These are phyloP conservation scores for Mesorhabditis belari DNA, from an alignment of 2,888 invertebrate genomes.

Conservation along the genomic window DNA sequence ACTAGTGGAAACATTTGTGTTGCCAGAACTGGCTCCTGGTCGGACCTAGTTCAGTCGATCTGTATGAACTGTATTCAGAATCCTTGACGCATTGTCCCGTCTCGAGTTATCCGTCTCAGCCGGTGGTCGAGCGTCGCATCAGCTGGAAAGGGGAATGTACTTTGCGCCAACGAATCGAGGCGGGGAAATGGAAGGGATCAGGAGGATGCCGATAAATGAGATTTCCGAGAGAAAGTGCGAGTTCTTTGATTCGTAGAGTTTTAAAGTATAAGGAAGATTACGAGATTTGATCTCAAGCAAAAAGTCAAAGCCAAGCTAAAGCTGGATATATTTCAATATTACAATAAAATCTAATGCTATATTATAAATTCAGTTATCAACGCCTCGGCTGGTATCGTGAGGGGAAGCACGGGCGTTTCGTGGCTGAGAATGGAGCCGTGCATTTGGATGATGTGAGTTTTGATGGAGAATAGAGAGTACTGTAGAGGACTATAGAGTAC, in stretches of 20 bases:
- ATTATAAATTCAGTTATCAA: slow-evolving; percentile 47
- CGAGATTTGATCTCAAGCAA: not conserved
- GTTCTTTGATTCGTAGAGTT: too few species aligned
- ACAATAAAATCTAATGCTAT: too few species aligned
- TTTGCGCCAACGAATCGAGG: slow-evolving; percentile 38
- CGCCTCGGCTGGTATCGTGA: slow-evolving; percentile 51
- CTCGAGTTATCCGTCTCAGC: slow-evolving; percentile 43
- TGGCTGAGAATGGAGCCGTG: slow-evolving; percentile 45
- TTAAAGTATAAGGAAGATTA: not conserved
- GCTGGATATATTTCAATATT: not conserved
- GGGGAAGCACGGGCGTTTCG: slow-evolving; percentile 30
- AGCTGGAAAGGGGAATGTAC: slow-evolving; percentile 49
- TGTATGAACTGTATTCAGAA: slow-evolving; percentile 12
- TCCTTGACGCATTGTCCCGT: slow-evolving; percentile 25
- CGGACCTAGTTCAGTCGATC: not conserved
- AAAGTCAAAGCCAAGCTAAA: too few species aligned
- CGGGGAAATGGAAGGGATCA: slow-evolving; percentile 39
- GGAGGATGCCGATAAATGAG: slow-evolving; percentile 44
- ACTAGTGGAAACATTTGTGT: too few species aligned
- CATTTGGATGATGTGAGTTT: slow-evolving; percentile 45
- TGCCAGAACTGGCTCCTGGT: too few species aligned
- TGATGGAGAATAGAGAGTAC: too few species aligned
- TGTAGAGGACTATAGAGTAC: too few species aligned
- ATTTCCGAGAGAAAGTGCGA: slow-evolving; percentile 47
- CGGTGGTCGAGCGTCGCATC: slow-evolving; percentile 40